Base-by-base conservation (phyloP, 92 coral and sea anemone species). In the Paragorgia papillata region DNA sequence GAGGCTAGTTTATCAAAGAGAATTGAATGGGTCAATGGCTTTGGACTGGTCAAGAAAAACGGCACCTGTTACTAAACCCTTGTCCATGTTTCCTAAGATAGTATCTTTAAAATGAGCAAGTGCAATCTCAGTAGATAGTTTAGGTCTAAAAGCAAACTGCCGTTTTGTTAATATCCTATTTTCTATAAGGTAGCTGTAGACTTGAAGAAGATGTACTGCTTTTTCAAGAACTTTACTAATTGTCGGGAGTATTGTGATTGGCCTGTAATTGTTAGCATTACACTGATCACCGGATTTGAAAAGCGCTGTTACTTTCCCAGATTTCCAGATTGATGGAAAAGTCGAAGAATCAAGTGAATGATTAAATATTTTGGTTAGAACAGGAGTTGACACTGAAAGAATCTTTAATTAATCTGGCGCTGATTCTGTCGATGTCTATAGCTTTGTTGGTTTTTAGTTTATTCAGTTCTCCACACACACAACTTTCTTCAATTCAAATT, bases 161-260 rank as follows among this genome's bases (percentile, higher is more conserved):
- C 33, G 40, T 22, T 30, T 30, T 13, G 25, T 39, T 26, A 63
- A 39, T 17, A 63, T 21, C 9, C 43, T 63, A 7, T 63, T 37
- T 22, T 33, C 29, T 31, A 30, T 39, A 30, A 63, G 70, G 14
- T 59, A 59, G 33, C 4, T 26, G 33, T 59, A 59, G 3, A 59
- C 13, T 59, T 59, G 65, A 0, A 58, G n/a, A 15, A 17, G 29
- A 17, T 17, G 0, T 14, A 26, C 65, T 28, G 57, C 62, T 37
- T 49, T 39, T 41, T 61, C 82, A 12, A 82, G 62, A 0, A 82
- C 74, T 41, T 74, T 82, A 51, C 86, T 75, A 21, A 60, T 44
- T 27, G 75, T 74, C 10, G 82, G 86, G 49, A 82, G 74, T 15
- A 82, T 69, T 29, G 83, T 79, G 26, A 80, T 80, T 33, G 79